Conservation (phyloP, 2,888 invertebrate species). For the Gordius sp. region DNA sequence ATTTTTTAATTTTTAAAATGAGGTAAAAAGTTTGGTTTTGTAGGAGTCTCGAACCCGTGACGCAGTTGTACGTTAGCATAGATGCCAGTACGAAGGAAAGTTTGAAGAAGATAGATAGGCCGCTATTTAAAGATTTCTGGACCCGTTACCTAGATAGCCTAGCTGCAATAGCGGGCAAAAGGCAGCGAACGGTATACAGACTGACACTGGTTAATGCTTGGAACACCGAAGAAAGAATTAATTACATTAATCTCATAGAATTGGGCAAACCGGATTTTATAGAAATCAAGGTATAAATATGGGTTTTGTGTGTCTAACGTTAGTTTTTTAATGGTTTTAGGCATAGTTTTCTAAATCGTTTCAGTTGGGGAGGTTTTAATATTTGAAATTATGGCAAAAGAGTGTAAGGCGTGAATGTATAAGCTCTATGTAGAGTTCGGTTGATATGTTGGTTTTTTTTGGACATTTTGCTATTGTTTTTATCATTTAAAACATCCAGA, state of each 20-base stretch:
- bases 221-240: conserved; percentile 34
- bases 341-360: conserved; percentile 11
- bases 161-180: conserved; percentile 28
- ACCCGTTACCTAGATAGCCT: conserved; percentile 34
- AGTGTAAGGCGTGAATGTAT: too few relatives aligned
- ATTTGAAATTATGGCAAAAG: too few relatives aligned
- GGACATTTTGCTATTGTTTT: too few relatives aligned
- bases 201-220: conserved; percentile 36
- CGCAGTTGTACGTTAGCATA: conserved; percentile 37
- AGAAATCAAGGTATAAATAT: conserved; percentile 36
- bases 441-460: too few relatives aligned
- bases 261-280: conserved; percentile 36
- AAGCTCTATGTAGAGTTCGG: too few relatives aligned
- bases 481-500: too few relatives aligned
- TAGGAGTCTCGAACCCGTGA: conserved; percentile 32
- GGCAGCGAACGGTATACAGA: conserved; percentile 36
- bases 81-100: conserved; percentile 36
- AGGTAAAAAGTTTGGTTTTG: conserved; percentile 17
- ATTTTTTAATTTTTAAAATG: conserved; percentile 14
- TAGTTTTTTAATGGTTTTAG: conserved; percentile 14
- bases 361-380: conserved; percentile 16
- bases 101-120: conserved; percentile 36
- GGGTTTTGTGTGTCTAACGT: not conserved
- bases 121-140: conserved; percentile 37
- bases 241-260: conserved; percentile 33